Conservation (phyloP, 2,797 vertebrate species). For the Poecilia gillii region DNA sequence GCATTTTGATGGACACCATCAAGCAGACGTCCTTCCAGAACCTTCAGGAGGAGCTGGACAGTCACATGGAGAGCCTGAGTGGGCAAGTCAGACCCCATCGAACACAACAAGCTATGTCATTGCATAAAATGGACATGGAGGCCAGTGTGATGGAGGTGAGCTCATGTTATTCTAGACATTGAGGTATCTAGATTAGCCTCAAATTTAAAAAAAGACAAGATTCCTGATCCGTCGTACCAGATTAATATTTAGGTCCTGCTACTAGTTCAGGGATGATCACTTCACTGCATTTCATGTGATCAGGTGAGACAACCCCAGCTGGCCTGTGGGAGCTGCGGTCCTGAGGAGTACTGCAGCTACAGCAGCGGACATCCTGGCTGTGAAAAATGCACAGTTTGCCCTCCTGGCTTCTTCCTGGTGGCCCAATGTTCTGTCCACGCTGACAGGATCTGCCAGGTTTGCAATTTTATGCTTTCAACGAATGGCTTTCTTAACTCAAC, state of each 20-base stretch:
- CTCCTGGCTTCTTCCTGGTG: conserved; percentile 88
- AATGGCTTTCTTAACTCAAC: not conserved
- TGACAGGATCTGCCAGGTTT: conserved; percentile 91
- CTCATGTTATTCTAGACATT: not conserved
- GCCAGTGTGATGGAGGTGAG: conserved; percentile 85
- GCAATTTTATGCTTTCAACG: not conserved
- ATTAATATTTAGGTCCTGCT: not conserved
- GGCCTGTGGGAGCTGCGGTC: conserved; percentile 82
- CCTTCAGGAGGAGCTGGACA: conserved; percentile 83
- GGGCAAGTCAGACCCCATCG: conserved; percentile 79
- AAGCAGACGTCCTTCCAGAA: conserved; percentile 84
- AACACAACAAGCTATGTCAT: conserved; percentile 84
- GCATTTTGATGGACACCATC: conserved; percentile 81
- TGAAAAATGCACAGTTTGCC: conserved; percentile 88
- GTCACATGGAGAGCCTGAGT: conserved; percentile 78
- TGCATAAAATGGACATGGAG: conserved; percentile 88
- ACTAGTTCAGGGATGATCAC: not conserved
- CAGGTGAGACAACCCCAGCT: conserved; percentile 73
- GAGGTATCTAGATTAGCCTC: not conserved
- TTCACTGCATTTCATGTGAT: not conserved
- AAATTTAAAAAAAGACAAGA: not conserved
- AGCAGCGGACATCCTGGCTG: conserved; percentile 76
- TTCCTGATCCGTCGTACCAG: not conserved
- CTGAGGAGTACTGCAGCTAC: conserved; percentile 83
- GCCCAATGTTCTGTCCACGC: conserved; percentile 86